These are phyloP conservation scores for Dryomyza anilis DNA, from an alignment of 2,888 invertebrate genomes.

Conservation along the genomic window DNA sequence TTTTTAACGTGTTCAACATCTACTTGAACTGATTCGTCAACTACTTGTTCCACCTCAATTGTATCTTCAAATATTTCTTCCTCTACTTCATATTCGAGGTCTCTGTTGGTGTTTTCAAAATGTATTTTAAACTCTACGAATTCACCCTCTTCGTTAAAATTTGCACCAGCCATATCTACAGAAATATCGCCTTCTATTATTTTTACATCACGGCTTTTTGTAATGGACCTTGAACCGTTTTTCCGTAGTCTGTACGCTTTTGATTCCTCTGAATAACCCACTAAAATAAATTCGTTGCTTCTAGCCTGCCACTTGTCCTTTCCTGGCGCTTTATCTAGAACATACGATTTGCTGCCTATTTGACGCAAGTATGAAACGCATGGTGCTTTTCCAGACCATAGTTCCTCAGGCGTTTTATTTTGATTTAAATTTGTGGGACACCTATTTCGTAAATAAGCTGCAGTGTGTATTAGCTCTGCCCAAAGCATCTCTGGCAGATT, in stretches of 20 bases:
- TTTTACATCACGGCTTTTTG: constrained; percentile 27
- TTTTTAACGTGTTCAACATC: not conserved
- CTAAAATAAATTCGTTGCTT: constrained; percentile 16
- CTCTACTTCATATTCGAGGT: not conserved
- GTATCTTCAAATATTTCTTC: not conserved
- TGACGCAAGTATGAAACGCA: constrained; percentile 22
- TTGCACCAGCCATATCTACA: not conserved
- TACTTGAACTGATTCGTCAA: not conserved
- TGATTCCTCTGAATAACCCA: constrained; percentile 28
- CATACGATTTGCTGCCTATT: constrained; percentile 20
- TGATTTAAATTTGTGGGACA: constrained; percentile 24
- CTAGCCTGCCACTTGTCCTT: constrained; percentile 20
- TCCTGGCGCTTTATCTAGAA: constrained; percentile 15
- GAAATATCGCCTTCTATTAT: not conserved
- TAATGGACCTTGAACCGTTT: not conserved
- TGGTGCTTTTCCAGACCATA: constrained; percentile 27
- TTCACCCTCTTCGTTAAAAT: constrained; percentile 1
- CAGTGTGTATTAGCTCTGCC: constrained; percentile 29
- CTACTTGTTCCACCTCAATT: too few species aligned
- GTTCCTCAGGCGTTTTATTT: constrained; percentile 28
- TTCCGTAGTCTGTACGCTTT: constrained; percentile 30
- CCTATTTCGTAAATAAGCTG: constrained; percentile 24
- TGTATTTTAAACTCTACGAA: not conserved
- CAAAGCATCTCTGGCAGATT: constrained; percentile 38
- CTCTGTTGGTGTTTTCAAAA: not conserved